Evolutionary conservation across 1,140 invertebrate species (phyloP), one percentile per base, ranked within the genome.

Genomic region (Parasteatoda tepidariorum): DNA sequence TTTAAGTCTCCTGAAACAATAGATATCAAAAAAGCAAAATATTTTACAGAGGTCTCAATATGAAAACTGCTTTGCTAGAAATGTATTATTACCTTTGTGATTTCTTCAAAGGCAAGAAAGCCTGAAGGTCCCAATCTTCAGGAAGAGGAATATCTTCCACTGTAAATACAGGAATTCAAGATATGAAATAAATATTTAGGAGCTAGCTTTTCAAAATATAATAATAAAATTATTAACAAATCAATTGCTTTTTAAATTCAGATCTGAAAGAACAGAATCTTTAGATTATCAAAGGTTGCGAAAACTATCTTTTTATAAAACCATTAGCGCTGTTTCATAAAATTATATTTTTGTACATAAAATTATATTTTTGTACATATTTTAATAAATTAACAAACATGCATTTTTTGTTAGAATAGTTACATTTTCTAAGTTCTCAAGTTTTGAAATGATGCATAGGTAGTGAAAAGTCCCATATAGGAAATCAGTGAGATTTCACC

Each of bases 101-200:
- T 86, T 89, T 90, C 87, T 93, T 91, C 13, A 96, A 89, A 1
- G 94, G 94, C 84, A 94, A 88, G 89, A 95, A 96, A 26, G 94
- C 94, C 87, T 94, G 92, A 24, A 96, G 88, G 87, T 95, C 93
- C 87, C 92, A 92, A 88, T 96, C 94, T 89, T 95, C 94, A 31
- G 93, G 92, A 67, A 96, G 89, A 34, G 94, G 93, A 59, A 93
- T 89, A 78, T 89, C 66, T 78, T 87, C 89, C 90, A 93, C 94
- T 95, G 86, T 73, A 90, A 90, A 86, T n/a, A n/a, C n/a, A 4
- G 41, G 11, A n/a, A n/a, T n/a, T n/a, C n/a, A n/a, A n/a, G n/a
- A n/a, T 28, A 1, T 61, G 18, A n/a, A 61, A 61, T 61, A 61
- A 22, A 61, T 3, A 61, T n/a, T n/a, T n/a, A n/a, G n/a, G 59